Evolutionary conservation across 2,888 invertebrate genomes (phyloP).

Genomic region (Operophtera brumata): DNA sequence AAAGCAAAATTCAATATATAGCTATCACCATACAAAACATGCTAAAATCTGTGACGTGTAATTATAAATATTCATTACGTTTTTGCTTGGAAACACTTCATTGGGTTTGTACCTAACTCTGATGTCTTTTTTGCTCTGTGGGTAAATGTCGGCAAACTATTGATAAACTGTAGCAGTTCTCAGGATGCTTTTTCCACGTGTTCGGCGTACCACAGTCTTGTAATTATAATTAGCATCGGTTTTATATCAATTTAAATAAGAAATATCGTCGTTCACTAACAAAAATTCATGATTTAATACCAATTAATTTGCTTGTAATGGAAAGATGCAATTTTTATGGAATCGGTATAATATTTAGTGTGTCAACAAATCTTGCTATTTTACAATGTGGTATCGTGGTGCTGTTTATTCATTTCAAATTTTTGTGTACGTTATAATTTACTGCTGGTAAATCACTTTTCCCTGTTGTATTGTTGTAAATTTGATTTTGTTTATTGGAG

Average conservation of each 20-base stretch:
- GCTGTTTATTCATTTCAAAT: conserved; percentile 4
- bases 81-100: conserved; percentile 50
- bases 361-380: no score
- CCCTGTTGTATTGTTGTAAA: conserved; percentile 7
- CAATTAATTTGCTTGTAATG: neutral
- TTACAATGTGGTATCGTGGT: neutral
- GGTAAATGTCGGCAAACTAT: conserved; percentile 46
- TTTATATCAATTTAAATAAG: conserved; percentile 49
- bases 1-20: neutral
- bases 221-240: conserved; percentile 53
- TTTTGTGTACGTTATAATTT: conserved; percentile 1
- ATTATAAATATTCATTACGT: conserved; percentile 28
- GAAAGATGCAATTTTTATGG: neutral
- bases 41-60: conserved; percentile 2
- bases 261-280: conserved; percentile 44
- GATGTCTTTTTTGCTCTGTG: conserved; percentile 42
- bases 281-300: neutral
- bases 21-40: neutral
- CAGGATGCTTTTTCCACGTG: conserved; percentile 51
- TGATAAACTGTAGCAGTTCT: conserved; percentile 43
- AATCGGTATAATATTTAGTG: neutral
- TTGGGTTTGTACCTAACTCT: conserved; percentile 48
- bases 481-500: conserved; percentile 13
- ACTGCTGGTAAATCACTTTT: neutral
- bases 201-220: conserved; percentile 43